A percentile compares a stretch with the other conserved stretches of the same genome.
Evolutionary conservation across 2,113 vertebrate genomes (phyloP).

Genomic region (Pica pica): DNA sequence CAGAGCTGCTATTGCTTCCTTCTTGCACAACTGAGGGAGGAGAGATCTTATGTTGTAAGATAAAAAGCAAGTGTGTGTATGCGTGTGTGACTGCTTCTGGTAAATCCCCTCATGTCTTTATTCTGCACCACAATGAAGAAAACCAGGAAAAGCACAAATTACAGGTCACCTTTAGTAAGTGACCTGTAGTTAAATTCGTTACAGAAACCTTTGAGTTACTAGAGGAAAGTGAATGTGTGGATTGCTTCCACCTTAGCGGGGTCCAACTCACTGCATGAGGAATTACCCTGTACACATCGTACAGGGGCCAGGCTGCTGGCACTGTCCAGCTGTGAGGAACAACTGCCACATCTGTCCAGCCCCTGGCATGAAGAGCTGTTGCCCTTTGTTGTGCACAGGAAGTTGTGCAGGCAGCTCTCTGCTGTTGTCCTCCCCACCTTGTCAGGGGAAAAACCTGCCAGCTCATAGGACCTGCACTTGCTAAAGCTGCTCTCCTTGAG

Average conservation of each 20-base stretch:
- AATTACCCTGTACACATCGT: neutral
- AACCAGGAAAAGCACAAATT: neutral
- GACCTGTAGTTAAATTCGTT: neutral
- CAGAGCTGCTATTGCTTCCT: neutral
- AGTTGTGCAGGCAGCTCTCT: neutral
- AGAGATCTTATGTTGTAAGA: neutral
- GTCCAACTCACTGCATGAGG: neutral
- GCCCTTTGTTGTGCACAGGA: neutral
- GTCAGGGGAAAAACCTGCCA: neutral
- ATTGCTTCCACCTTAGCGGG: neutral
- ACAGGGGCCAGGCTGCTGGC: neutral
- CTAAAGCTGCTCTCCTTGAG: neutral
- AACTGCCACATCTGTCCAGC: neutral
- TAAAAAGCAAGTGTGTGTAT: neutral
- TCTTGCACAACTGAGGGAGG: neutral
- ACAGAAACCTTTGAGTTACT: neutral
- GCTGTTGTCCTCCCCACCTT: neutral
- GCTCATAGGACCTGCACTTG: neutral
- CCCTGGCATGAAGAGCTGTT: neutral
- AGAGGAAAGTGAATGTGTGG: neutral
- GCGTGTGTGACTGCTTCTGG: neutral
- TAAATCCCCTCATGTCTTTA: neutral
- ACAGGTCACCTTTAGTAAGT: neutral
- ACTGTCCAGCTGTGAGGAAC: neutral
- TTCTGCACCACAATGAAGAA: neutral